These are phyloP conservation scores for Epirrhoe tristata DNA, from an alignment of 2,888 invertebrate species.

Conservation along the genomic window DNA sequence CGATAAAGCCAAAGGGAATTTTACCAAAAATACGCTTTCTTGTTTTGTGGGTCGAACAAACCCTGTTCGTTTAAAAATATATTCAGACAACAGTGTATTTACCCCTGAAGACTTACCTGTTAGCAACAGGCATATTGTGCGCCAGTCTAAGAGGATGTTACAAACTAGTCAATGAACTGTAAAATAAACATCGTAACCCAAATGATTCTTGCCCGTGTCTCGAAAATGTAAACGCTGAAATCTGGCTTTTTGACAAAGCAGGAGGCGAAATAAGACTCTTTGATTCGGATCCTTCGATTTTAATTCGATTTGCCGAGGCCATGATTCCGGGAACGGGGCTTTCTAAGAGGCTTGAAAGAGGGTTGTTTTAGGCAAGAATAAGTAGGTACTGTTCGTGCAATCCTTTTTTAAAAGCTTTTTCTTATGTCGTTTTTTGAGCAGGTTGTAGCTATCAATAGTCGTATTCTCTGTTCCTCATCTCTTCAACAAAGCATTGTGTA, in stretches of 20 bases:
- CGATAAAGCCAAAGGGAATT: neutral
- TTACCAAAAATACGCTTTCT: neutral
- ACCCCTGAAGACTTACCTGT: neutral
- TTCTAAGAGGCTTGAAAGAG: constrained; percentile 26
- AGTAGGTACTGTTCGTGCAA: constrained; percentile 12
- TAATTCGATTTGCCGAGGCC: constrained; percentile 40
- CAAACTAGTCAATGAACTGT: constrained; percentile 8
- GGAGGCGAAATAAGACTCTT: constrained; percentile 36
- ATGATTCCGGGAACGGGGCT: constrained; percentile 26
- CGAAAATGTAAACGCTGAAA: constrained; percentile 28
- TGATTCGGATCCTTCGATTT: constrained; percentile 36
- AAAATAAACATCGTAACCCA: constrained; percentile 7
- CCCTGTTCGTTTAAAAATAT: too few species aligned
- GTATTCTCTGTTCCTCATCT: neutral
- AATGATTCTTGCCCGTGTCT: constrained; percentile 15
- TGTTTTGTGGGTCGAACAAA: too few species aligned
- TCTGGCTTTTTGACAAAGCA: constrained; percentile 30
- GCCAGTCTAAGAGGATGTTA: neutral
- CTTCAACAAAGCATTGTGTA: neutral
- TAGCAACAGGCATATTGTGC: constrained; percentile 2
- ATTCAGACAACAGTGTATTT: too few species aligned
- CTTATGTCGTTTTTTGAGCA: neutral
- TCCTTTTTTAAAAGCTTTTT: constrained; percentile 10
- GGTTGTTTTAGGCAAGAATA: constrained; percentile 26
- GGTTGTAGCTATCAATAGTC: neutral